Evolutionary conservation across 2,797 vertebrate species (phyloP).

Genomic region (Carapus acus): DNA sequence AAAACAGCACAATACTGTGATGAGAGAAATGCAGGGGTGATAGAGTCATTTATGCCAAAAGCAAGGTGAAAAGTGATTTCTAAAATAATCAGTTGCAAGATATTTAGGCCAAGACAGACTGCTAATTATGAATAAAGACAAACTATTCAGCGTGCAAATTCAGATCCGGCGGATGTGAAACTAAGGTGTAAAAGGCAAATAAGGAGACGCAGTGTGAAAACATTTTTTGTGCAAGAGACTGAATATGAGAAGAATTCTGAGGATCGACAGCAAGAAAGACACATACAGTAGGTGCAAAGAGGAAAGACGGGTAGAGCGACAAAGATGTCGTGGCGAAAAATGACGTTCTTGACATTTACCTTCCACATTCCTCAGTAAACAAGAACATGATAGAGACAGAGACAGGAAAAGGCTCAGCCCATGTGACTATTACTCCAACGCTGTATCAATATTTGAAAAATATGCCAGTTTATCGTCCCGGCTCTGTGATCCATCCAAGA

Average conservation of each 20-base stretch:
- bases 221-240: not conserved
- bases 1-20: no score
- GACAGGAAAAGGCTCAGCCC: conserved; percentile 29
- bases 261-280: not conserved
- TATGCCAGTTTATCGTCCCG: conserved; percentile 8
- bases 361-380: conserved; percentile 65
- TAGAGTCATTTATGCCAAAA: no score
- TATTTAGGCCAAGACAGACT: no score
- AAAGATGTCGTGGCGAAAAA: conserved; percentile 13
- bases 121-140: no score
- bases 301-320: not conserved
- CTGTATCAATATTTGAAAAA: conserved; percentile 47
- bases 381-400: conserved; percentile 31
- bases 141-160: no score
- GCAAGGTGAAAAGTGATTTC: no score
- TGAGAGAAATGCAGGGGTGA: no score
- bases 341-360: conserved; percentile 60
- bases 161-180: not conserved
- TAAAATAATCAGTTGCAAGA: no score
- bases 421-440: conserved; percentile 24
- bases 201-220: not conserved
- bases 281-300: not conserved
- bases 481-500: not conserved
- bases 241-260: conserved; percentile 2
- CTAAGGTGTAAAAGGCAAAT: not conserved